Evolutionary conservation across 2,113 vertebrate genomes (phyloP).

Genomic region (Gymnorhina tibicen): DNA sequence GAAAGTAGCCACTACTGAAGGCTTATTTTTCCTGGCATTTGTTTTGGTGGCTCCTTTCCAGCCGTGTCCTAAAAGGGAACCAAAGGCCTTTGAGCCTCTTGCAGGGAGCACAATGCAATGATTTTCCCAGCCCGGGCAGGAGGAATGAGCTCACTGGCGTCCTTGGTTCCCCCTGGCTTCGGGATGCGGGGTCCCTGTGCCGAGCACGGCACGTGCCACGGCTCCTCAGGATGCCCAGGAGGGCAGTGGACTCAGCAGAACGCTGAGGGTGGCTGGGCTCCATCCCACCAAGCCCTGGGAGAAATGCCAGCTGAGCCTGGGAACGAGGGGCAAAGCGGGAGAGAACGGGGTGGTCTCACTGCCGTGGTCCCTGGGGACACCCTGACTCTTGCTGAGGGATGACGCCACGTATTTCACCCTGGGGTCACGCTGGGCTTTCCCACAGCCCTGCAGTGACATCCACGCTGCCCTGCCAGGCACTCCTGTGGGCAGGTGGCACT

Average conservation of each 20-base stretch:
- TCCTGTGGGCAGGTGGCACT: not conserved
- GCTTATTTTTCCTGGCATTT: constrained; percentile 18
- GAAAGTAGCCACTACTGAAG: not conserved
- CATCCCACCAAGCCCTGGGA: not conserved
- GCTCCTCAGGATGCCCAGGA: not conserved
- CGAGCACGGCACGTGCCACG: accelerated
- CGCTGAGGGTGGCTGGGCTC: not conserved
- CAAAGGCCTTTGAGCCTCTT: constrained; percentile 49
- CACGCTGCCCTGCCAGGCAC: not conserved
- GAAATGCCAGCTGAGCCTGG: not conserved
- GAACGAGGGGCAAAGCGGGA: accelerated
- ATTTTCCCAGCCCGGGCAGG: not conserved
- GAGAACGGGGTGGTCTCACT: not conserved
- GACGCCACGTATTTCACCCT: accelerated
- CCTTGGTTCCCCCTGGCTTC: not conserved
- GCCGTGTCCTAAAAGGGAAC: not conserved
- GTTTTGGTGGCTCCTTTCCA: constrained; percentile 24
- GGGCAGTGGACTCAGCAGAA: accelerated
- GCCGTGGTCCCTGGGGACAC: accelerated
- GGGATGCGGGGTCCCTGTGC: not conserved
- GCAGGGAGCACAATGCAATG: constrained; percentile 24
- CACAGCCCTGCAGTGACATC: not conserved
- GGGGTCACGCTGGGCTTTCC: not conserved
- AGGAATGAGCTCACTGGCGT: constrained; percentile 37
- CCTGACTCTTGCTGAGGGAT: not conserved